These are phyloP conservation scores for Canis aureus DNA, from an alignment of 2,113 vertebrate species.

Conservation along the genomic window DNA sequence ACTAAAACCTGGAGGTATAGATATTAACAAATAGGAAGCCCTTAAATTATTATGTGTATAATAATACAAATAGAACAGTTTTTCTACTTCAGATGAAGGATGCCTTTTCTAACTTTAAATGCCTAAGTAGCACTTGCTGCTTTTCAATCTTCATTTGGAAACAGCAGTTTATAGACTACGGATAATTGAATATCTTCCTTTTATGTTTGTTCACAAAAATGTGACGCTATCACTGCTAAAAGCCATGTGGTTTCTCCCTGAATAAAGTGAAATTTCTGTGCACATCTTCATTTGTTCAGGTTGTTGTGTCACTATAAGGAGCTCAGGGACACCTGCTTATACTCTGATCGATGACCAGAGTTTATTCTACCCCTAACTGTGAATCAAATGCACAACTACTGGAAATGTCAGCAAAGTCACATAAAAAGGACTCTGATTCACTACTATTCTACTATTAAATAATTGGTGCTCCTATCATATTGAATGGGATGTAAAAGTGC, in stretches of 20 bases:
- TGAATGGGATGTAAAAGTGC: conserved; percentile 27
- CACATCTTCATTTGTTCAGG: conserved; percentile 51
- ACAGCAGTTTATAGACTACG: background rate
- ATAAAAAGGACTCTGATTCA: conserved; percentile 56
- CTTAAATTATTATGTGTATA: background rate
- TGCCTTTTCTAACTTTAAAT: background rate
- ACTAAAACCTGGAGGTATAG: background rate
- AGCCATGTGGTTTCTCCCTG: conserved; percentile 6
- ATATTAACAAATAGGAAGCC: background rate
- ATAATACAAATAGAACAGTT: background rate
- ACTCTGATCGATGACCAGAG: conserved; percentile 47
- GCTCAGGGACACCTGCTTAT: conserved; percentile 30
- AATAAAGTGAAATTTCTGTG: conserved; percentile 47
- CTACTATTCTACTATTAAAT: conserved; percentile 45
- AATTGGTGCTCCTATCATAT: background rate
- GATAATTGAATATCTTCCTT: background rate
- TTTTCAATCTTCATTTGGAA: background rate
- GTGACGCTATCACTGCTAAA: background rate
- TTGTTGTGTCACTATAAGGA: conserved; percentile 23
- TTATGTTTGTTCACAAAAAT: background rate
- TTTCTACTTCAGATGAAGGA: conserved; percentile 11
- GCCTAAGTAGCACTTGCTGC: background rate
- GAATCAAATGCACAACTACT: conserved; percentile 69
- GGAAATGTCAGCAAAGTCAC: conserved; percentile 69
- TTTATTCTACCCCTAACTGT: conserved; percentile 47